phyloP scores from a whole-genome alignment of 1,140 invertebrate genomes.

The Pissodes strobi region DNA sequence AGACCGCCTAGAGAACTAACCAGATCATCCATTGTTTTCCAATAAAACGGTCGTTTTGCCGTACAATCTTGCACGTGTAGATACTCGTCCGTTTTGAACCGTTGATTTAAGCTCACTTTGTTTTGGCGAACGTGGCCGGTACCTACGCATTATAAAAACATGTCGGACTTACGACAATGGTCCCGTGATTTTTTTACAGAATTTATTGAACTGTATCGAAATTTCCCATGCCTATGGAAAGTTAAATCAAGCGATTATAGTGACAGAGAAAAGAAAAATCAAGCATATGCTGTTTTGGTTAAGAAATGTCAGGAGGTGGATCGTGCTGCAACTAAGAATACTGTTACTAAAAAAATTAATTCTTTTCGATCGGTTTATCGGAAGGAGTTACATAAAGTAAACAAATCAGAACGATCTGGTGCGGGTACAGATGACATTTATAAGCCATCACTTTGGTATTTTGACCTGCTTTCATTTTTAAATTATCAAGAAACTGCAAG shows the following conservation, averaged over 20 bases:
- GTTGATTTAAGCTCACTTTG: neutral
- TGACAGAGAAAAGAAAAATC: constrained; percentile 42
- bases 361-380: constrained; percentile 37
- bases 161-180: constrained; percentile 13
- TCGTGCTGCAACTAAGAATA: constrained; percentile 12
- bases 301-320: constrained; percentile 43
- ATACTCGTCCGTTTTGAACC: neutral
- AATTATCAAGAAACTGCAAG: constrained; percentile 35
- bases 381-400: constrained; percentile 46
- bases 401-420: constrained; percentile 39
- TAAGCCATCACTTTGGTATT: constrained; percentile 50
- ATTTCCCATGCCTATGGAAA: constrained; percentile 48
- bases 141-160: neutral
- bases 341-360: constrained; percentile 50
- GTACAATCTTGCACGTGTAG: neutral
- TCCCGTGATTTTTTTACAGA: constrained; percentile 16
- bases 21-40: neutral
- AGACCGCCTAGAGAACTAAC: neutral
- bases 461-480: constrained; percentile 46
- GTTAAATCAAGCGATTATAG: constrained; percentile 48
- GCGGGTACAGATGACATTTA: constrained; percentile 37
- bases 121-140: neutral
- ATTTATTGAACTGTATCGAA: too few species aligned
- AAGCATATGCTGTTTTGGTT: constrained; percentile 45
- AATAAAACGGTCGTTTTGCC: neutral